A percentile compares a stretch with the other conserved stretches of the same genome.
Evolutionary conservation across 53 echinoderm and acorn worm genomes (phyloP).

Genomic region (Astropecten irregularis): DNA sequence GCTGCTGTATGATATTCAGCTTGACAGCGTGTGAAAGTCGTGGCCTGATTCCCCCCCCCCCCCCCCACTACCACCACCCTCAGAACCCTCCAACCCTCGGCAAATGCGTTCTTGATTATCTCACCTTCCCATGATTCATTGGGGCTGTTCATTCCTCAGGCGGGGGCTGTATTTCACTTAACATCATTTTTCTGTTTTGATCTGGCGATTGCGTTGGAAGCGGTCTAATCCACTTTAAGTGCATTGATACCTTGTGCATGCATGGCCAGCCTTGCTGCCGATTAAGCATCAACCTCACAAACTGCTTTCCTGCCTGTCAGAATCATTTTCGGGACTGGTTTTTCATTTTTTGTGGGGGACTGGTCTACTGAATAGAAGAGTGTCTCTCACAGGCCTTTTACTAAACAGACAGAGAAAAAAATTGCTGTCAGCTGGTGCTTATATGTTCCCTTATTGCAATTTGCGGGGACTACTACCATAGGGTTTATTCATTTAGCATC

Average conservation of each 20-base stretch:
- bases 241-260: constrained; percentile 20
- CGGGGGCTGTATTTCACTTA: not conserved
- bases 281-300: constrained; percentile 21
- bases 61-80: not conserved
- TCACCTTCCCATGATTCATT: constrained; percentile 17
- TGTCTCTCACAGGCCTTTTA: too few relatives aligned
- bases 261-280: constrained; percentile 12
- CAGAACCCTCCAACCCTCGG: not conserved
- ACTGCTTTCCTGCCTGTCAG: constrained; percentile 21
- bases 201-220: constrained; percentile 2
- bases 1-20: not conserved
- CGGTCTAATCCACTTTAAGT: constrained; percentile 43
- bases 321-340: constrained; percentile 5
- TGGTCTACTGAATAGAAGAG: too few relatives aligned
- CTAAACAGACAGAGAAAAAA: too few relatives aligned
- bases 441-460: too few relatives aligned
- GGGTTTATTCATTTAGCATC: constrained; percentile 26
- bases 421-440: too few relatives aligned
- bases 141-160: constrained; percentile 8
- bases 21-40: constrained; percentile 53
- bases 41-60: constrained; percentile 11
- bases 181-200: not conserved
- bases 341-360: constrained; percentile 18
- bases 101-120: constrained; percentile 2
- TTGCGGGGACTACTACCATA: too few relatives aligned